Evolutionary conservation across 1,140 invertebrate species (phyloP), one percentile per base, ranked within the genome.

Genomic region (Bacillus rossius): DNA sequence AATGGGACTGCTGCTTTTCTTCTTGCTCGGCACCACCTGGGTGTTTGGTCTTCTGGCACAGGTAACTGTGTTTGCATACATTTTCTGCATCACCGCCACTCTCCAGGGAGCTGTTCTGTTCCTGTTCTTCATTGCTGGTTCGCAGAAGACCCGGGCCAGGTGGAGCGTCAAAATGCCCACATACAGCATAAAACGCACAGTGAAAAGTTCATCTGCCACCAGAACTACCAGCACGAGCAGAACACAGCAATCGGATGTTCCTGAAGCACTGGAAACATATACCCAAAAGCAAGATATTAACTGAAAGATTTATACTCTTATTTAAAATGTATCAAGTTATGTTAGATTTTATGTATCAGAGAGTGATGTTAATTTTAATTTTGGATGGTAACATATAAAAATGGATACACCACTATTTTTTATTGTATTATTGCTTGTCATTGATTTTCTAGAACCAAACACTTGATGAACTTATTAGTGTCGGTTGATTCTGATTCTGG

Each of bases 51-150:
- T 53, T 10, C 51, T 53, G 10, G 51, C 51, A 3, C 13, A 26
- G 14, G 34, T 23, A 10, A 40, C 22, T 7, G 13, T 53, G 13
- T 53, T 53, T 53, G 23, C 51, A 2, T 53, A 53, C 34, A 23
- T 53, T 26, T 53, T 53, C 19, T 53, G 51, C 37, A 29, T 34
- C 37, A 53, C 51, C 2, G 51, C 51, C n/a, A 53, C 51, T 29
- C 19, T 53, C 14, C 51, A 53, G 23, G 51, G 51, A 20, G 25
- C 37, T 53, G 34, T 53, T 13, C 20, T 53, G 13, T 53, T 53
- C 37, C 23, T 53, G 3, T 53, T 53, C 51, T 53, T 53, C n/a
- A 19, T 55, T 13, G 19, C 20, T 42, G 22, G 17, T 3, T 37
- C 40, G n/a, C 40, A 45, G 38, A 55, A 16, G 41, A 20, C 43